Base-by-base conservation (phyloP, 2,888 invertebrate species). In the Limnephilus marmoratus region DNA sequence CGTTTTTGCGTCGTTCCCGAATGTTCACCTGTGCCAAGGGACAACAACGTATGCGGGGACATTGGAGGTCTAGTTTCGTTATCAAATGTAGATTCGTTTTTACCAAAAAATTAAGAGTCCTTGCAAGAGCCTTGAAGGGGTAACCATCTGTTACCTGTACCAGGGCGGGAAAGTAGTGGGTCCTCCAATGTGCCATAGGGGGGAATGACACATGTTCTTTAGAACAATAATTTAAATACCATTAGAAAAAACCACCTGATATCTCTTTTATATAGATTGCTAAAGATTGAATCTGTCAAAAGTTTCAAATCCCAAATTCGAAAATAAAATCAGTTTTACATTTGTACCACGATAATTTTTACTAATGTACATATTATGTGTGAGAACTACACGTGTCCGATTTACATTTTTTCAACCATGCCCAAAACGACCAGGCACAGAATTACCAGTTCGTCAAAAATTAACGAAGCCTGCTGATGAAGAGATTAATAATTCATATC, bases 401-500 rank as follows among this genome's bases (percentile, higher is more conserved):
- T 68, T 68, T 68, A 18, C 53, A 18, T 24, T 18, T 68, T 53
- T 68, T 24, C 53, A 18, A 24, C 53, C 53, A 24, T 68, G 53
- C 7, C 53, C 53, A 15, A 53, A 15, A 29, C 82, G 11, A 13
- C 13, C 82, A 4, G 0, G 31, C 34, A 82, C 82, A 24, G 15
- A 82, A 15, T 82, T 82, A 5, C 31, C 82, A 15, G 31, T 82
- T 82, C 15, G 13, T 29, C 82, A 34, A 83, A 83, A 13, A 34
- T 83, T 34, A 29, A 83, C 31, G 31, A 83, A 83, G 31, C 82
- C 29, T 82, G 12, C 82, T 37, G 31, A 83, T 83, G 37, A 37
- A 83, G 34, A 83, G 31, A 83, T 68, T 15, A 68, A 68, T 83
- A 83, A 34, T 83, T 83, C 83, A 83, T 34, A 34, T 31, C 83